Conservation (phyloP, 2,797 vertebrate genomes). For the Astyanax mexicanus region DNA sequence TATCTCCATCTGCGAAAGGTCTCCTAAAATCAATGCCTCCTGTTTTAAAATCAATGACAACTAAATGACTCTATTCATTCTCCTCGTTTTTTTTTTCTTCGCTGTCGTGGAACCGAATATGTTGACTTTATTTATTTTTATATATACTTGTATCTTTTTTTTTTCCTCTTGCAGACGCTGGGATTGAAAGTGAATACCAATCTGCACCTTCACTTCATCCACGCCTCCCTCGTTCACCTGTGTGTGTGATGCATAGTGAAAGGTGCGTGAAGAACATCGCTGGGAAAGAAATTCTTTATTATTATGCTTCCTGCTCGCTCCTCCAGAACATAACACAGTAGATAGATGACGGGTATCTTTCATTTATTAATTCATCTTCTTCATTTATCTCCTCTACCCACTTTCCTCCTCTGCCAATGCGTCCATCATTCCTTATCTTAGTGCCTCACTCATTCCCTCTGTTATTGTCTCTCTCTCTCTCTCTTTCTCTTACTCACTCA, state of each 20-base stretch:
- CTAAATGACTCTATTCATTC: constrained; percentile 58
- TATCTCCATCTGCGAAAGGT: constrained; percentile 63
- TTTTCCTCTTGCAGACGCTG: not conserved
- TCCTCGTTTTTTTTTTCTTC: constrained; percentile 58
- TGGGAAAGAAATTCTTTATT: constrained; percentile 1
- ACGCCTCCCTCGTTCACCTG: not conserved
- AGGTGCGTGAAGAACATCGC: not conserved
- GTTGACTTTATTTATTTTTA: constrained; percentile 62
- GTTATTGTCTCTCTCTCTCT: not conserved
- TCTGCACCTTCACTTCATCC: not conserved
- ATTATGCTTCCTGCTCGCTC: not conserved
- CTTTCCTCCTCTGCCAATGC: not conserved
- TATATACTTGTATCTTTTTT: no score
- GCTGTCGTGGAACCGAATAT: constrained; percentile 41
- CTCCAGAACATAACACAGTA: not conserved
- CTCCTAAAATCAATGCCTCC: constrained; percentile 68
- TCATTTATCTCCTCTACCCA: constrained; percentile 3
- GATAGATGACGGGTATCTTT: constrained; percentile 19
- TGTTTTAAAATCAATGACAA: constrained; percentile 59
- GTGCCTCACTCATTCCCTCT: not conserved
- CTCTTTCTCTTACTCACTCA: not conserved
- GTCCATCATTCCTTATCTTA: not conserved
- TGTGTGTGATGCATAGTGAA: not conserved
- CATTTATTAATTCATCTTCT: not conserved
- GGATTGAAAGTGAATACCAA: constrained; percentile 39